Percentiles rank a stretch among this genome's conserved stretches.
These are phyloP conservation scores for Microplitis demolitor DNA, from an alignment of 1,140 invertebrate species.

Conservation along the genomic window DNA sequence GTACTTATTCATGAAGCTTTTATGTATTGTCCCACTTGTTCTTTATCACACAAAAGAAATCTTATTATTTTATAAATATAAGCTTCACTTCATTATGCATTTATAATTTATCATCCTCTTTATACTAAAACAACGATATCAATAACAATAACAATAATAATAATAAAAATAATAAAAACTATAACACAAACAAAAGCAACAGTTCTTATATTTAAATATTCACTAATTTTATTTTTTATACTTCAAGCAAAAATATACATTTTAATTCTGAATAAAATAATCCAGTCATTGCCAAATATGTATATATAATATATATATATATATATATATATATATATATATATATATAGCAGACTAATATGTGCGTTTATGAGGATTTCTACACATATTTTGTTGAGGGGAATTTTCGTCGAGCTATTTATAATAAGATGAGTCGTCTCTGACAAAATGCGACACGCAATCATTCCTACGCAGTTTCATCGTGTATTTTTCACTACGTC, in stretches of 20 bases:
- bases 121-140: too few species aligned
- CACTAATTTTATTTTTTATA: too few species aligned
- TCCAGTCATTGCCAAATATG: not conserved
- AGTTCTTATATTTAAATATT: too few species aligned
- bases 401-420: constrained; percentile 9
- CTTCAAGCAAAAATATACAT: too few species aligned
- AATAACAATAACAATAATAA: too few species aligned
- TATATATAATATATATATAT: too few species aligned
- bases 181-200: too few species aligned
- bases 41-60: not conserved
- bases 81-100: not conserved
- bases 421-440: constrained; percentile 2
- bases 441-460: constrained; percentile 8
- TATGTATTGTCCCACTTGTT: not conserved
- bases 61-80: not conserved
- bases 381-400: not conserved
- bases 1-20: not conserved
- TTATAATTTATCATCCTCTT: too few species aligned
- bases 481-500: constrained; percentile 1
- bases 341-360: not conserved
- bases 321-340: not conserved
- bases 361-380: not conserved
- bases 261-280: too few species aligned
- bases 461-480: constrained; percentile 7
- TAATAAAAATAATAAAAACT: too few species aligned